Percentiles rank a stretch among this genome's conserved stretches.
These are phyloP conservation scores for Poecilia wingei DNA, from an alignment of 2,797 vertebrate species.

Conservation along the genomic window DNA sequence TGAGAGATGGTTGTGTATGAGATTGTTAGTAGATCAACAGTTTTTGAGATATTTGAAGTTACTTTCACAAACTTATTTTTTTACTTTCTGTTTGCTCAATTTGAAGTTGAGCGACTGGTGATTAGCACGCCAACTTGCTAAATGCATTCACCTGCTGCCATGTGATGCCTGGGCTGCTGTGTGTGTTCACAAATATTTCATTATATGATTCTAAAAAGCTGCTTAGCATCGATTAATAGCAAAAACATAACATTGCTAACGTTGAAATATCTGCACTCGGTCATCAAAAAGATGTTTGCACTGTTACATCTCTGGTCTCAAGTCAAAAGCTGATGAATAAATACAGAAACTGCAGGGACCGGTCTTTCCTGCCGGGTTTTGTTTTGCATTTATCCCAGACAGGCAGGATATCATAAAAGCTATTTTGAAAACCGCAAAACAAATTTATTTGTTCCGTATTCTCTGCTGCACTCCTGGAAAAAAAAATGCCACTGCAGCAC, in stretches of 20 bases:
- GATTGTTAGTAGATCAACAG: neutral
- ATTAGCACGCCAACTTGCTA: neutral
- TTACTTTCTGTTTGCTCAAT: neutral
- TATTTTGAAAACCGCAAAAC: constrained; percentile 31
- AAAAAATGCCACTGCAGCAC: constrained; percentile 48
- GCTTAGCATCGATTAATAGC: neutral
- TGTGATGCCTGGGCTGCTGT: neutral
- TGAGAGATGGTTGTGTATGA: neutral
- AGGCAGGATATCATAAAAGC: constrained; percentile 47
- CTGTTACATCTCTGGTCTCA: neutral
- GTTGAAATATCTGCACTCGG: neutral
- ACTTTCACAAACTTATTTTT: neutral
- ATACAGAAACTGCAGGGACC: constrained; percentile 36
- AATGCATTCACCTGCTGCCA: neutral
- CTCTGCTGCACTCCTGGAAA: constrained; percentile 17
- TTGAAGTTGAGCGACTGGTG: neutral
- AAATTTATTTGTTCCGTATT: constrained; percentile 36
- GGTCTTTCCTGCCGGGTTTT: constrained; percentile 26
- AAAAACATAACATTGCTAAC: neutral
- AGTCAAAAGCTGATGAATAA: constrained; percentile 42
- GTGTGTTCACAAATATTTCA: neutral
- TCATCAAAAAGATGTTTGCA: neutral
- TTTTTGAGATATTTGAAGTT: neutral
- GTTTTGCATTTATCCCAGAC: constrained; percentile 63
- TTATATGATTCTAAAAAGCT: neutral